phyloP scores from a whole-genome alignment of 2,797 vertebrate species.

The Pristis pectinata region DNA sequence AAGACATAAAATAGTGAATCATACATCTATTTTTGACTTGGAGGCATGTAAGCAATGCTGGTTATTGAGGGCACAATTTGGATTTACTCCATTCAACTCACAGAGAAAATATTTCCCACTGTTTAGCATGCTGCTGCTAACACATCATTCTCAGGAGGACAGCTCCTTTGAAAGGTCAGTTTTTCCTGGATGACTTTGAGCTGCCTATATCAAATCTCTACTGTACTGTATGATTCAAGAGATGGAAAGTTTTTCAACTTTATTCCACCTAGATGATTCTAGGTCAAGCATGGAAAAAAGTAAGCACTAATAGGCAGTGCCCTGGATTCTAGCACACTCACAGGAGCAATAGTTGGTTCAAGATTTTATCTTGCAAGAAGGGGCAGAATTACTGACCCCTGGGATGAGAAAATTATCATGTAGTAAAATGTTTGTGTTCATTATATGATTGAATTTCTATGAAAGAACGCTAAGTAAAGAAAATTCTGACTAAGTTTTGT shows the following conservation, averaged over 20 bases:
- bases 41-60: background rate
- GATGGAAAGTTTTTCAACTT: constrained; percentile 13
- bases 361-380: background rate
- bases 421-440: no score
- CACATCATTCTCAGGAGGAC: background rate
- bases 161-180: constrained; percentile 26
- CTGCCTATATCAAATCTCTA: background rate
- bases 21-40: background rate
- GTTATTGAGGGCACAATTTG: background rate
- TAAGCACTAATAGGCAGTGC: background rate
- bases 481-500: no score
- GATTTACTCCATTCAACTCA: background rate
- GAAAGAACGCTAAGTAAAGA: no score
- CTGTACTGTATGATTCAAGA: background rate
- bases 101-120: background rate
- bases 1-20: background rate
- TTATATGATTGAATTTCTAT: no score
- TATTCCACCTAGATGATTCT: constrained; percentile 11
- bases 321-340: background rate
- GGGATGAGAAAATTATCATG: no score
- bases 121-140: background rate
- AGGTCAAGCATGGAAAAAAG: constrained; percentile 14
- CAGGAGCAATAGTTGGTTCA: background rate
- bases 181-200: background rate
- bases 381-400: background rate